Conservation (phyloP, 2,888 invertebrate species). For the Teleogryllus oceanicus region DNA sequence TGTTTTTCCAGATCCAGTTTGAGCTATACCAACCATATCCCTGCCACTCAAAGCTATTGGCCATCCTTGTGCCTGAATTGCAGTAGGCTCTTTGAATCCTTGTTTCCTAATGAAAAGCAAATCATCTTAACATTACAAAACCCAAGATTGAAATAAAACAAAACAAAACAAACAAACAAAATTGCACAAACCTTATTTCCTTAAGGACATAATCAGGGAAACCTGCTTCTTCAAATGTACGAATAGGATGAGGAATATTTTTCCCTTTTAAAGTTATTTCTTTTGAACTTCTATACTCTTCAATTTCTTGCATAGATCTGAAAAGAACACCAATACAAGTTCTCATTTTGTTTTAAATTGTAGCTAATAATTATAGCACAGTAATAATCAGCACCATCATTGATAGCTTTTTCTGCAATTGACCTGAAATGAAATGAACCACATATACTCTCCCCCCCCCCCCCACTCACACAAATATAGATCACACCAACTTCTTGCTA, state of each 20-base stretch:
- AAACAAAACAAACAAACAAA: not conserved
- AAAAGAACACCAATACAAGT: conserved; percentile 18
- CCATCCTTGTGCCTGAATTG: conserved; percentile 87
- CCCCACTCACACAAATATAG: too few species aligned
- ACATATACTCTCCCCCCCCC: too few species aligned
- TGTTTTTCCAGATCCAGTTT: conserved; percentile 80
- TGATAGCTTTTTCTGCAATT: too few species aligned
- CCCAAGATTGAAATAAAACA: not conserved
- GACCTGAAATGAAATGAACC: too few species aligned
- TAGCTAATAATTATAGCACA: too few species aligned
- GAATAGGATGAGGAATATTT: conserved; percentile 72
- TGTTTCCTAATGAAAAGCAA: conserved; percentile 49
- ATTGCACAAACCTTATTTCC: conserved; percentile 54
- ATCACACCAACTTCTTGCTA: too few species aligned
- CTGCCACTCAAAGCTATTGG: conserved; percentile 78
- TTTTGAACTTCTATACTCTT: conserved; percentile 59
- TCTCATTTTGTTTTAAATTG: too few species aligned
- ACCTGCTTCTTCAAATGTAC: conserved; percentile 73
- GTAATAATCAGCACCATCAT: too few species aligned
- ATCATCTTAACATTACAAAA: not conserved
- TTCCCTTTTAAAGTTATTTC: conserved; percentile 70
- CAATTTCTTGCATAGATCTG: conserved; percentile 60
- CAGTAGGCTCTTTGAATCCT: conserved; percentile 75
- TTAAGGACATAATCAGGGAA: conserved; percentile 76
- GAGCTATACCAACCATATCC: conserved; percentile 86